These are phyloP conservation scores for Phengaris alcon DNA, from an alignment of 2,888 invertebrate genomes.

Conservation along the genomic window DNA sequence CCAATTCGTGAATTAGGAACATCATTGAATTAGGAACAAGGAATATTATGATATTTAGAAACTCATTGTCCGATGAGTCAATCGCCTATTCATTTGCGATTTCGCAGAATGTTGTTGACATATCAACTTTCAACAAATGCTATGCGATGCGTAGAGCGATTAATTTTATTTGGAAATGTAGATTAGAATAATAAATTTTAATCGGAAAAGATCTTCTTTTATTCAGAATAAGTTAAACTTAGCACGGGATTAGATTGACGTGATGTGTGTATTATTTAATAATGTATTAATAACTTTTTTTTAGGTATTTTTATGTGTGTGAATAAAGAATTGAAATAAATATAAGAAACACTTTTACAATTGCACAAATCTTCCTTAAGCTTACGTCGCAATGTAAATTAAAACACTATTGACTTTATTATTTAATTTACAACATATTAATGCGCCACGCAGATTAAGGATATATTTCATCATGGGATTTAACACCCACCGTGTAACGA, in stretches of 20 bases:
- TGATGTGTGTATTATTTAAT: too few species aligned
- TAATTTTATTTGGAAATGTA: background rate
- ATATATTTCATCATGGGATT: background rate
- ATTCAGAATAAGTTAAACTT: too few species aligned
- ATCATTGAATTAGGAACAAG: background rate
- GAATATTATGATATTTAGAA: background rate
- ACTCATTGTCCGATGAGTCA: background rate
- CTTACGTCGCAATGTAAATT: background rate
- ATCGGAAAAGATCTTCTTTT: too few species aligned
- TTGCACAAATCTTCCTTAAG: too few species aligned
- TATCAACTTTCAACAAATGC: background rate
- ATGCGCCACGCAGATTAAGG: constrained; percentile 4
- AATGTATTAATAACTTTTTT: too few species aligned
- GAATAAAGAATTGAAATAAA: too few species aligned
- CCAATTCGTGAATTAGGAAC: constrained; percentile 2
- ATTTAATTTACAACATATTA: background rate
- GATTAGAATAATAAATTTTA: background rate
- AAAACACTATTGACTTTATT: constrained; percentile 1
- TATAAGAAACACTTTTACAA: too few species aligned
- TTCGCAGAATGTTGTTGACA: constrained; percentile 7
- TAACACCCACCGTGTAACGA: constrained; percentile 14
- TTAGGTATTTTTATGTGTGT: too few species aligned
- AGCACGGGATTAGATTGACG: too few species aligned
- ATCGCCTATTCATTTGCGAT: background rate
- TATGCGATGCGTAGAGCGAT: background rate